phyloP scores from a whole-genome alignment of 2,113 vertebrate genomes.

The Copsychus sechellarum region DNA sequence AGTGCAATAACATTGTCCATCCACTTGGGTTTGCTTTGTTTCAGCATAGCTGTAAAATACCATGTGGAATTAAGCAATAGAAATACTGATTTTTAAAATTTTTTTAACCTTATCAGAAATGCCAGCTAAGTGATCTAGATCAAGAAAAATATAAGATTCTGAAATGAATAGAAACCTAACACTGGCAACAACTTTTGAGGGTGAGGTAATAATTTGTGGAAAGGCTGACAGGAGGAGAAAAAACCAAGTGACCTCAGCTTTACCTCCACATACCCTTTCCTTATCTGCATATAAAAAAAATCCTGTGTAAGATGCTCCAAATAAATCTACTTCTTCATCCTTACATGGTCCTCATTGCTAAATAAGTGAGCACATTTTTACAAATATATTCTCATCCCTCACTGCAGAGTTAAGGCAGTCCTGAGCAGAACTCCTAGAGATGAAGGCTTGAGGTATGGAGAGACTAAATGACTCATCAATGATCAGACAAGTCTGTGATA shows the following conservation, averaged over 20 bases:
- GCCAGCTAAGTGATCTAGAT: neutral
- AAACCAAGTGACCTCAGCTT: neutral
- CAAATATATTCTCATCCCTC: neutral
- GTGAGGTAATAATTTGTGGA: neutral
- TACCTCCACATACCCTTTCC: neutral
- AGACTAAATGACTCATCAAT: neutral
- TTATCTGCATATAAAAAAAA: neutral
- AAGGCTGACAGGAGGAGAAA: neutral
- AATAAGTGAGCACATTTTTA: neutral
- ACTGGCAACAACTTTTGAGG: neutral
- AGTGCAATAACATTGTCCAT: neutral
- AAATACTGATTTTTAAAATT: neutral
- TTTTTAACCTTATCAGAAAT: neutral
- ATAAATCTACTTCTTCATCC: neutral
- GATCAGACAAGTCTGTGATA: conserved; percentile 12
- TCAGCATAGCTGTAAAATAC: neutral
- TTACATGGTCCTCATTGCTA: neutral
- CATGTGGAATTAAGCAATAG: neutral
- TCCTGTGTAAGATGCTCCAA: neutral
- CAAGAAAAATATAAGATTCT: neutral
- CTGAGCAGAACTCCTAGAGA: neutral
- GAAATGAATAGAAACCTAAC: neutral
- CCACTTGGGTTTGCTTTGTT: neutral
- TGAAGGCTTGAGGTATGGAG: neutral
- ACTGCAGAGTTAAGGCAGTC: neutral